Base-by-base conservation (phyloP, 2,888 invertebrate genomes). In the Sesia apiformis region DNA sequence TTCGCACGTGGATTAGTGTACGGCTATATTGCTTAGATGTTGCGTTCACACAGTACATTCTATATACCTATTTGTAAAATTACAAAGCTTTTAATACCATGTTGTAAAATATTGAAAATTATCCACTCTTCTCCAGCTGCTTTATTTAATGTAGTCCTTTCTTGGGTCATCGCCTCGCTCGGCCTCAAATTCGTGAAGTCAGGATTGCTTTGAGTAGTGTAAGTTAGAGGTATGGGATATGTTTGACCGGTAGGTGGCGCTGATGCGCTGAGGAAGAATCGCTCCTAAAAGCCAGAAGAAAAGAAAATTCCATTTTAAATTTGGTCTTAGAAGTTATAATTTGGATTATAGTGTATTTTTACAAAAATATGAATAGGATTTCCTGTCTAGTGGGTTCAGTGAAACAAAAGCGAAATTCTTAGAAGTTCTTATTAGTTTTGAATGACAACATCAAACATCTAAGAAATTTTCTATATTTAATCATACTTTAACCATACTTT, bases 61-160 rank as follows among this genome's bases (percentile, higher is more conserved):
- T 23, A 23, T 23, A 23, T 23, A 23, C 2, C 1, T 23, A 23
- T 23, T 2, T 23, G 2, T 23, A 23, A 23, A 23, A 23, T 2
- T 23, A 23, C 23, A 23, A 23, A 23, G 23, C 23, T 23, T 23
- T 8, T n/a, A 7, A 64, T 73, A 93, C 93, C 93, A 60, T 92
- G 92, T 74, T 93, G 92, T 58, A 91, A 82, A 53, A 93, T 70
- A 67, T 94, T 94, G 55, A 93, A 86, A 49, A 94, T 83, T 40
- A 93, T 90, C 93, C 93, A 93, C 57, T 90, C 86, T 57, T 81
- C 78, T 0, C 74, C 78, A 38, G 70, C 55, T 2, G 56, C 58
- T 56, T 79, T 81, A 3, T 65, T 60, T 0, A 83, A 53, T 0
- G 74, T 74, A 49, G 79, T 76, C 4, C 67, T 70, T 51, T 79